Evolutionary conservation across 2,888 invertebrate species (phyloP).

Genomic region (Drosophila kanekoi): DNA sequence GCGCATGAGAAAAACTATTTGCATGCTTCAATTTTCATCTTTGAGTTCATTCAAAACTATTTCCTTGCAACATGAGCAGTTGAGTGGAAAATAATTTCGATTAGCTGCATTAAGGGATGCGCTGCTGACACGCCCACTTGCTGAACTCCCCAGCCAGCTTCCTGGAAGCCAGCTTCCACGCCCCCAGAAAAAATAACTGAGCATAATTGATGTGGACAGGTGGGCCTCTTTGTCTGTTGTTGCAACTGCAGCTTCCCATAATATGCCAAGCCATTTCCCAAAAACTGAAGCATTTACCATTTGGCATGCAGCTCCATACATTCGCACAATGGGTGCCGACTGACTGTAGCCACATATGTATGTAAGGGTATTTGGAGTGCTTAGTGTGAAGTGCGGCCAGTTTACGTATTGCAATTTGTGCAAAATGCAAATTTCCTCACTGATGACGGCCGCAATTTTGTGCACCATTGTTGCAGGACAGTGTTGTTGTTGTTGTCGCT

Average conservation of each 20-base stretch:
- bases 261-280: constrained; percentile 55
- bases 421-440: constrained; percentile 80
- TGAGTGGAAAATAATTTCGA: constrained; percentile 67
- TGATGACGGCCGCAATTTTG: constrained; percentile 80
- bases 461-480: constrained; percentile 64
- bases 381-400: constrained; percentile 36
- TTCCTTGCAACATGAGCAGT: constrained; percentile 40
- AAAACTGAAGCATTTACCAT: constrained; percentile 46
- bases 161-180: constrained; percentile 32
- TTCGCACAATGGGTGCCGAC: neutral
- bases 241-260: constrained; percentile 22
- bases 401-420: constrained; percentile 79
- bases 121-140: constrained; percentile 30
- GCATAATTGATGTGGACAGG: constrained; percentile 43
- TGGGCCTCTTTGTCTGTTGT: constrained; percentile 9
- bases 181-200: constrained; percentile 14
- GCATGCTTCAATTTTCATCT: constrained; percentile 28
- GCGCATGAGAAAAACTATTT: constrained; percentile 44
- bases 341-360: constrained; percentile 12
- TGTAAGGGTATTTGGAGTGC: constrained; percentile 4
- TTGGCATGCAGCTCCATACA: constrained; percentile 50
- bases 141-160: neutral
- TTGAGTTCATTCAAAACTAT: constrained; percentile 33
- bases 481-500: constrained; percentile 20
- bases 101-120: constrained; percentile 53